Evolutionary conservation across 1,140 invertebrate species (phyloP).

Genomic region (Oncopodura yosiiana): DNA sequence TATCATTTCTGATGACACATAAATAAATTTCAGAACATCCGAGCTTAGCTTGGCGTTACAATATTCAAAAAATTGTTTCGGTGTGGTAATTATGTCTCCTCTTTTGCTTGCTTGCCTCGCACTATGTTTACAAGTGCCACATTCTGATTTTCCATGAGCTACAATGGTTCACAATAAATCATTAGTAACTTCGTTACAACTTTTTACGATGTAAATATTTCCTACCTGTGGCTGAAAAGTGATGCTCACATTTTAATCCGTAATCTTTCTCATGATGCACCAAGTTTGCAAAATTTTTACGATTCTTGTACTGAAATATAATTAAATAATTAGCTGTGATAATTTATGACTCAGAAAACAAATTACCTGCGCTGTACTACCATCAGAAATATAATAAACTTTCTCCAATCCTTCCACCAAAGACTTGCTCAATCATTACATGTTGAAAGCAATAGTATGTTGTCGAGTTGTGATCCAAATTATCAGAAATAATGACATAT

Average conservation of each 20-base stretch:
- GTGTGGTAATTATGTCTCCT: too few species aligned
- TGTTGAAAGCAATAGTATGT: background rate
- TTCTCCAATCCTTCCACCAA: constrained; percentile 30
- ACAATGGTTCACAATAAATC: too few species aligned
- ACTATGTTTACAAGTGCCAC: too few species aligned
- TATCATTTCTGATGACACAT: too few species aligned
- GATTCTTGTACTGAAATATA: constrained; percentile 41
- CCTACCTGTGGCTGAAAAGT: constrained; percentile 38
- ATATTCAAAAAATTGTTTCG: too few species aligned
- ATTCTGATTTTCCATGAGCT: constrained; percentile 39
- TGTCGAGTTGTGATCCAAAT: background rate
- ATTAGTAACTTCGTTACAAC: too few species aligned
- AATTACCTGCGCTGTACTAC: constrained; percentile 35
- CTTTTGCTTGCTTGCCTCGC: too few species aligned
- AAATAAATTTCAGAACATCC: too few species aligned
- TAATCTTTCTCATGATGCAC: constrained; percentile 36
- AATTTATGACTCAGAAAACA: too few species aligned
- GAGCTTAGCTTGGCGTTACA: too few species aligned
- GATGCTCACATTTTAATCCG: constrained; percentile 36
- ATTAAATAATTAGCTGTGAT: too few species aligned
- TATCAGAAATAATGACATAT: constrained; percentile 12
- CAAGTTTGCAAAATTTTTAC: constrained; percentile 37
- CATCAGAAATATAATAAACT: constrained; percentile 38
- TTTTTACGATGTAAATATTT: too few species aligned
- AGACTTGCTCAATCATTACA: background rate